Evolutionary conservation across 2,113 vertebrate genomes (phyloP), one percentile per base, ranked within the genome.

Genomic region (Cebus imitator): DNA sequence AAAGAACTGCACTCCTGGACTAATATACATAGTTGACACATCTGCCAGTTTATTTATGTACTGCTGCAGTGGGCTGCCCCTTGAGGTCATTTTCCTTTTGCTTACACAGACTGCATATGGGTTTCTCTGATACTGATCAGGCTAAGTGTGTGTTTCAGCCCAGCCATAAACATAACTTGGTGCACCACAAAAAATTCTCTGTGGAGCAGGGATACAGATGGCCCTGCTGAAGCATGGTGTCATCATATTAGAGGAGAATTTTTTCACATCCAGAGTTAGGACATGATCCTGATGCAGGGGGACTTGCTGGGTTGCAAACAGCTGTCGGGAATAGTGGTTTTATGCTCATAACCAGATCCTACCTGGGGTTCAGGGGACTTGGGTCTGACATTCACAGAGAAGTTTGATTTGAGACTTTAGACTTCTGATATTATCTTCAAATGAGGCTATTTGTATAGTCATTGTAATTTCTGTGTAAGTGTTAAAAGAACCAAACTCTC

Each of bases 101-200:
- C 97, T 92, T 92, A 97, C 94, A 95, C 78, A 96, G 90, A 57
- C 96, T 93, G 90, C 61, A 70, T 95, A 8, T 55, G 64, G 87
- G 84, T 82, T 96, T 95, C 94, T 97, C 87, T 97, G 95, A 97
- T 96, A 87, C 92, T 7, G 87, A 96, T 97, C 94, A 90, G 73
- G 84, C 78, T 43, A 40, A 90, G 87, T 94, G 80, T 57, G 85
- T 73, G 70, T 91, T 95, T 94, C 72, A 64, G 84, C 18, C 92
- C 50, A 9, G 90, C 50, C 72, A 43, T 57, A 90, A 95, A 70
- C 96, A 89, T 85, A 92, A 88, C 95, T 85, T 83, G 40, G 40
- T 86, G 40, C 37, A 95, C 94, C 70, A 87, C 27, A 83, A 58
- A 87, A 96, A 32, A 83, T 85, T 58, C 72, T 97, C 90, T 96